Evolutionary conservation across 2,888 invertebrate genomes (phyloP).

Genomic region (Criorhina ranunculi): DNA sequence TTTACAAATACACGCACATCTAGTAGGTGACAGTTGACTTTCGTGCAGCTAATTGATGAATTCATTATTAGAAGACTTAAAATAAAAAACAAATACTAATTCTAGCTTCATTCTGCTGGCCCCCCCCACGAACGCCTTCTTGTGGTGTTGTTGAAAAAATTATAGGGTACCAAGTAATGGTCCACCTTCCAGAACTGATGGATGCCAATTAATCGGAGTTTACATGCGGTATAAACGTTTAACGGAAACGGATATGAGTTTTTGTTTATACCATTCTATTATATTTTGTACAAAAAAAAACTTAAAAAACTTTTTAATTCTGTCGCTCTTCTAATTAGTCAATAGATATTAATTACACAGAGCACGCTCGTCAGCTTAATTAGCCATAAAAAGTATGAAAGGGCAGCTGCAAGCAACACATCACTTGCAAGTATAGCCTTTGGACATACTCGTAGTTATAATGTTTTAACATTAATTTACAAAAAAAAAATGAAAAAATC

Average conservation of each 20-base stretch:
- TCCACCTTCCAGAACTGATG: conserved; percentile 74
- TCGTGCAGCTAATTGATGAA: conserved; percentile 78
- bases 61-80: conserved; percentile 71
- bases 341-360: conserved; percentile 70
- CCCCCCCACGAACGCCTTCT: neutral
- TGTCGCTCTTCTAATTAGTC: conserved; percentile 70
- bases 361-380: conserved; percentile 71
- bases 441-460: conserved; percentile 12
- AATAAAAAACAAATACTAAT: conserved; percentile 66
- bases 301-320: conserved; percentile 40
- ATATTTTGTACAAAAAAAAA: conserved; percentile 26
- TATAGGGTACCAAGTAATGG: conserved; percentile 65
- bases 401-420: conserved; percentile 43
- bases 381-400: conserved; percentile 63
- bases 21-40: conserved; percentile 63
- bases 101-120: conserved; percentile 28
- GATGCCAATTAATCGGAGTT: conserved; percentile 71
- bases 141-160: conserved; percentile 38
- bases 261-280: conserved; percentile 57
- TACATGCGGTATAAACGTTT: conserved; percentile 62
- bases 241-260: conserved; percentile 78
- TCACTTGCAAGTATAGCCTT: conserved; percentile 33
- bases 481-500: conserved; percentile 32
- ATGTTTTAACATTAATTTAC: conserved; percentile 43
- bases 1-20: neutral